A percentile compares a stretch with the other conserved stretches of the same genome.
Evolutionary conservation across 2,797 vertebrate species (phyloP).

Genomic region (Myotis daubentonii): DNA sequence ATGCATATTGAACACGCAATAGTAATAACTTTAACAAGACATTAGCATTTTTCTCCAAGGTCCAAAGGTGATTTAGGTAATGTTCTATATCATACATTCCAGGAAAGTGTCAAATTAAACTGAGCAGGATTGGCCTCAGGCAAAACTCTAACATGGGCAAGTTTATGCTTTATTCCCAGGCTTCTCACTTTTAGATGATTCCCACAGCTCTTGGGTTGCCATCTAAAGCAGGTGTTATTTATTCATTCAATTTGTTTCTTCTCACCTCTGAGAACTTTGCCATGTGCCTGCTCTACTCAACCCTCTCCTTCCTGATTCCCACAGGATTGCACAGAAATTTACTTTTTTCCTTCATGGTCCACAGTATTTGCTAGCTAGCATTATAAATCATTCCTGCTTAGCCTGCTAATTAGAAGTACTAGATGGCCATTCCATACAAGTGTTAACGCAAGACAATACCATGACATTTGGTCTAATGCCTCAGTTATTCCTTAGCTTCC

Average conservation of each 20-base stretch:
- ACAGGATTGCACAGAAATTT: background rate
- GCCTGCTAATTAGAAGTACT: conserved; percentile 10
- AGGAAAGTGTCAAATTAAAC: conserved; percentile 47
- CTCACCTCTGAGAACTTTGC: background rate
- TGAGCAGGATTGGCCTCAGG: background rate
- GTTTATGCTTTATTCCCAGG: background rate
- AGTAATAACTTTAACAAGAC: conserved; percentile 31
- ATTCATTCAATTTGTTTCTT: conserved; percentile 1
- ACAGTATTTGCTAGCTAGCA: background rate
- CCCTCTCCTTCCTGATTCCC: background rate
- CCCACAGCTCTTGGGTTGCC: background rate
- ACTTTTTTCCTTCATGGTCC: conserved; percentile 32
- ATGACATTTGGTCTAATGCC: background rate
- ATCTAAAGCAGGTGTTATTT: conserved; percentile 38
- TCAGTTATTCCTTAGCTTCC: background rate
- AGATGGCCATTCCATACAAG: background rate
- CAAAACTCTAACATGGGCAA: background rate
- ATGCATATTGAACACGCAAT: background rate
- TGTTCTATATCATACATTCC: background rate
- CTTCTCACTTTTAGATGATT: background rate
- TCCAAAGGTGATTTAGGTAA: conserved; percentile 38
- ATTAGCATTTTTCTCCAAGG: conserved; percentile 37
- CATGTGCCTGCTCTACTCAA: background rate
- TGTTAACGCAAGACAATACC: background rate
- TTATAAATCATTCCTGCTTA: conserved; percentile 54